Base-by-base conservation (phyloP, 1,140 invertebrate genomes). In the Tetraneura akinire region DNA sequence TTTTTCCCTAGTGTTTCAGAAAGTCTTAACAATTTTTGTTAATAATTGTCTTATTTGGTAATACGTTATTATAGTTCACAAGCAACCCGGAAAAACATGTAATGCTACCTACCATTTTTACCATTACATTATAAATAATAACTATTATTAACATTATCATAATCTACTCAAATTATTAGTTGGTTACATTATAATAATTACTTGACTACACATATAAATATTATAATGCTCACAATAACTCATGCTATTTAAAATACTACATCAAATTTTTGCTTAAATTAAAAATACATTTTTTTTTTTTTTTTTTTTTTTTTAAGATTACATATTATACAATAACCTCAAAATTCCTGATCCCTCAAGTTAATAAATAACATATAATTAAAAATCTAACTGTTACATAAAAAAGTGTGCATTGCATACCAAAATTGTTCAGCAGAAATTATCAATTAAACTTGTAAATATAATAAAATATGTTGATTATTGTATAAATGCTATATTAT, bases 11-110 rank as follows among this genome's bases (percentile, higher is more conserved):
- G 37, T 78, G 55, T 78, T 78, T 78, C 74, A 78, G 74, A 78
- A 74, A 78, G 74, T 78, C 74, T 78, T 78, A 78, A 78, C 74
- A 78, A 78, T 78, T 78, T 78, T 60, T 60, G 55, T 78, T 37
- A 78, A 60, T 78, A 78, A 78, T 78, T 45, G 53, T 78, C 74
- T 78, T 78, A 78, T 78, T 78, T 78, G 74, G 74, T 78, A 78
- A 78, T 62, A 78, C 23, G 74, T 78, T 60, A 62, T 78, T 62
- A 26, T 78, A 78, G 74, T 78, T 78, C 74, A 78, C 53, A 74
- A 78, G 74, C 74, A 78, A 78, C 74, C 74, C 74, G 74, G 53
- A 78, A 78, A 78, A 78, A 78, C 74, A 78, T 78, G 74, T 78
- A 78, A 78, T 60, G 74, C 74, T 78, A 78, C 23, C 32, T 60